phyloP scores from a whole-genome alignment of 2,797 vertebrate species.

The Sebastes alutus region DNA sequence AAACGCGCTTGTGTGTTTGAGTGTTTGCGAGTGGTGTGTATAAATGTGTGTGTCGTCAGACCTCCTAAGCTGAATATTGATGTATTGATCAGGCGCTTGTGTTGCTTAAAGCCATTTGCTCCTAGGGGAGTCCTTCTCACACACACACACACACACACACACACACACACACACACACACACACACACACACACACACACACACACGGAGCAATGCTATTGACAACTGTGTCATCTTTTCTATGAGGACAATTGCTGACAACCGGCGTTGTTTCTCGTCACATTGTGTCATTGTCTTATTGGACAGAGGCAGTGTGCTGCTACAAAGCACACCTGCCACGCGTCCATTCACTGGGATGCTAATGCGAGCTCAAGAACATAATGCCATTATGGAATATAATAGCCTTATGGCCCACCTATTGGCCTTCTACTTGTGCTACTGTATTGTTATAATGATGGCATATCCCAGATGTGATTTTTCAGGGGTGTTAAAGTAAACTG shows the following conservation, averaged over 20 bases:
- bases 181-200: not conserved
- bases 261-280: conserved; percentile 74
- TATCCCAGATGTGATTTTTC: conserved; percentile 79
- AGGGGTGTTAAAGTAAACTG: conserved; percentile 16
- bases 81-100: conserved; percentile 85
- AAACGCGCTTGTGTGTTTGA: conserved; percentile 23
- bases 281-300: conserved; percentile 81
- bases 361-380: conserved; percentile 71
- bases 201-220: conserved; percentile 48
- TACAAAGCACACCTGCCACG: conserved; percentile 80
- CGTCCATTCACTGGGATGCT: conserved; percentile 74
- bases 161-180: conserved; percentile 2
- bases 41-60: conserved; percentile 72
- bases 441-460: conserved; percentile 52
- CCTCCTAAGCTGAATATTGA: conserved; percentile 87
- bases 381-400: conserved; percentile 70
- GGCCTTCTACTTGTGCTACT: conserved; percentile 52
- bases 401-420: conserved; percentile 66
- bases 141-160: not conserved
- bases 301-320: conserved; percentile 64
- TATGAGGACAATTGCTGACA: conserved; percentile 77
- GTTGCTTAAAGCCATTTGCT: conserved; percentile 83
- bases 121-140: conserved; percentile 72
- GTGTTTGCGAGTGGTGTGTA: conserved; percentile 47
- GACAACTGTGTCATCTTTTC: conserved; percentile 82